These are phyloP conservation scores for Tinamus major DNA, from an alignment of 2,797 vertebrate species.

Conservation along the genomic window DNA sequence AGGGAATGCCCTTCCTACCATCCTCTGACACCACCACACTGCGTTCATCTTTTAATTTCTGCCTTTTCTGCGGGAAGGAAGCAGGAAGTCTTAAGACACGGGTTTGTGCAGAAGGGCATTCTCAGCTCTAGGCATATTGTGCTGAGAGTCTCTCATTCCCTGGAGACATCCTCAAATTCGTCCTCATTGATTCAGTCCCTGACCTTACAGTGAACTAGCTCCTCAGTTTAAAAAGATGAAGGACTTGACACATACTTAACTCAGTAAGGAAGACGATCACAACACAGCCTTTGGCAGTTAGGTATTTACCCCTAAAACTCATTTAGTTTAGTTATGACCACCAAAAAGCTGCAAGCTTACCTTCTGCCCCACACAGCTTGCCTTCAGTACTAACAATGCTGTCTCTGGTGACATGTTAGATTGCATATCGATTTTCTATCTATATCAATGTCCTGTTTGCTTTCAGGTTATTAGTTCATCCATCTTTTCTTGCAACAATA, in stretches of 20 bases:
- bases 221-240: not conserved
- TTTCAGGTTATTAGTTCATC: not conserved
- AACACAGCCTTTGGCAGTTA: not conserved
- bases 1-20: not conserved
- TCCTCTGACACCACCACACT: constrained; percentile 15
- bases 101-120: not conserved
- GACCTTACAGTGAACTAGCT: constrained; percentile 47
- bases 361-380: not conserved
- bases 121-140: not conserved
- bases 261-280: not conserved
- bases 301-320: not conserved
- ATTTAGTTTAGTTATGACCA: not conserved
- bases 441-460: not conserved
- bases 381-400: not conserved
- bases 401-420: not conserved
- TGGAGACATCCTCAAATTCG: constrained; percentile 11
- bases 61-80: not conserved
- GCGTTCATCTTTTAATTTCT: not conserved
- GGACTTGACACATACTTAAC: not conserved
- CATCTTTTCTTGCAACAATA: not conserved
- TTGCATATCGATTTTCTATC: not conserved
- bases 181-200: not conserved
- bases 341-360: not conserved
- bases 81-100: not conserved
- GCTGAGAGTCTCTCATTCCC: not conserved